These are phyloP conservation scores for Uropsilus gracilis DNA, from an alignment of 2,113 vertebrate species.

Conservation along the genomic window DNA sequence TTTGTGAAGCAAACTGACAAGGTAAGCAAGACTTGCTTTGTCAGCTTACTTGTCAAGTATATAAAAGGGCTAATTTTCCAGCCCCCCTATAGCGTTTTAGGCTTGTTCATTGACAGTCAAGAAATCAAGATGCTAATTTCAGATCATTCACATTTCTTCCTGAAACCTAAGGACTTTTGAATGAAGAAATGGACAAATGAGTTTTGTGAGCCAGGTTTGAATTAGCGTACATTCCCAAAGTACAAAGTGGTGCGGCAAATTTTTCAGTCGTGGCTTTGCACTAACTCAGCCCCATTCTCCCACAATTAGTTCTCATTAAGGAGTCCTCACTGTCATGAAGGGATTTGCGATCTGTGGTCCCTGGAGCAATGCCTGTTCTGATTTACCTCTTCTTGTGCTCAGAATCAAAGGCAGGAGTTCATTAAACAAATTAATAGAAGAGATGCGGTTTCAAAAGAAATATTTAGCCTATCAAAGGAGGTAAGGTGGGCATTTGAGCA, in stretches of 20 bases:
- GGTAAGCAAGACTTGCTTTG: background rate
- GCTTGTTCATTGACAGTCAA: slow-evolving; percentile 25
- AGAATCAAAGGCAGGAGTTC: slow-evolving; percentile 72
- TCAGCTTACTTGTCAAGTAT: no score
- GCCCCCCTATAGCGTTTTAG: slow-evolving; percentile 17
- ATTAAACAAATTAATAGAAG: slow-evolving; percentile 70
- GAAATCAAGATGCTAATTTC: slow-evolving; percentile 50
- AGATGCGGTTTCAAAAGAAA: slow-evolving; percentile 62
- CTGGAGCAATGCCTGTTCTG: background rate
- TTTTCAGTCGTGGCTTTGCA: background rate
- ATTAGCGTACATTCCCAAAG: background rate
- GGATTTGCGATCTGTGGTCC: background rate
- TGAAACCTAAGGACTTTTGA: slow-evolving; percentile 35
- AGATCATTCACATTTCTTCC: slow-evolving; percentile 23
- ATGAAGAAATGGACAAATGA: background rate
- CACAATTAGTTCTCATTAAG: slow-evolving; percentile 46
- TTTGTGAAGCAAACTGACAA: background rate
- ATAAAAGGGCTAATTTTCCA: background rate
- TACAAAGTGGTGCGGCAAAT: background rate
- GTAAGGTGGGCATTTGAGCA: background rate
- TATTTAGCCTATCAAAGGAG: slow-evolving; percentile 59
- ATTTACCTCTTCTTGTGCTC: background rate
- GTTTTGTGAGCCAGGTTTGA: background rate
- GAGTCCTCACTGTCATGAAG: background rate
- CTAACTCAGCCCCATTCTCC: background rate